A percentile compares a stretch with the other conserved stretches of the same genome.
Evolutionary conservation across 2,113 vertebrate species (phyloP).

Genomic region (Ciconia stormi): DNA sequence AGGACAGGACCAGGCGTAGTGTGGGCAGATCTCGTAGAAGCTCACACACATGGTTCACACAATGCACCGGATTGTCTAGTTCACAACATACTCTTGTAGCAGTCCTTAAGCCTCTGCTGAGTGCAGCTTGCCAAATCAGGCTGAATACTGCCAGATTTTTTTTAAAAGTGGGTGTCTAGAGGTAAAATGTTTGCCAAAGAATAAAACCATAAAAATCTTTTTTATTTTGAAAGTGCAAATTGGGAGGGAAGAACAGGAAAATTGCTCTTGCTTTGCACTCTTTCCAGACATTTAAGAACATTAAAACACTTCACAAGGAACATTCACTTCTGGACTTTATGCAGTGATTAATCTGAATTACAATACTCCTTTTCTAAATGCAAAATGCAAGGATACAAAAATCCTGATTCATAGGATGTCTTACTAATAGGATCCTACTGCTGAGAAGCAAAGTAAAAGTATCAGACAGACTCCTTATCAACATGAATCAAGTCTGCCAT

Average conservation of each 20-base stretch:
- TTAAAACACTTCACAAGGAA: background rate
- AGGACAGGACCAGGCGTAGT: background rate
- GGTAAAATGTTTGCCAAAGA: constrained; percentile 6
- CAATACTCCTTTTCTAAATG: background rate
- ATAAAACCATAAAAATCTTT: background rate
- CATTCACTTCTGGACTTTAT: background rate
- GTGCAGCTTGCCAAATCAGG: background rate
- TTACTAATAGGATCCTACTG: background rate
- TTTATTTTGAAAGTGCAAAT: background rate
- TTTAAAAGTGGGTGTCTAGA: background rate
- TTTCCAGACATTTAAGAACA: background rate
- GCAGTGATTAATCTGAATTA: constrained; percentile 3
- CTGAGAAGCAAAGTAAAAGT: background rate
- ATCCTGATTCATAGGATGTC: background rate
- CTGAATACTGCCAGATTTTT: background rate
- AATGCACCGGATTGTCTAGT: background rate
- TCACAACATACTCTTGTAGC: background rate
- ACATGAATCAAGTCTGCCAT: background rate
- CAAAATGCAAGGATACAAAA: background rate
- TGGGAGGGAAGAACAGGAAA: background rate
- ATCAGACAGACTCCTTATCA: background rate
- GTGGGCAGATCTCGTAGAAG: background rate
- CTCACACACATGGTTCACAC: background rate
- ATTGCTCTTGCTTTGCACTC: background rate
- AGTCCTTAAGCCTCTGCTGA: background rate